Evolutionary conservation across 2,888 invertebrate genomes (phyloP).

Genomic region (Cancer borealis): DNA sequence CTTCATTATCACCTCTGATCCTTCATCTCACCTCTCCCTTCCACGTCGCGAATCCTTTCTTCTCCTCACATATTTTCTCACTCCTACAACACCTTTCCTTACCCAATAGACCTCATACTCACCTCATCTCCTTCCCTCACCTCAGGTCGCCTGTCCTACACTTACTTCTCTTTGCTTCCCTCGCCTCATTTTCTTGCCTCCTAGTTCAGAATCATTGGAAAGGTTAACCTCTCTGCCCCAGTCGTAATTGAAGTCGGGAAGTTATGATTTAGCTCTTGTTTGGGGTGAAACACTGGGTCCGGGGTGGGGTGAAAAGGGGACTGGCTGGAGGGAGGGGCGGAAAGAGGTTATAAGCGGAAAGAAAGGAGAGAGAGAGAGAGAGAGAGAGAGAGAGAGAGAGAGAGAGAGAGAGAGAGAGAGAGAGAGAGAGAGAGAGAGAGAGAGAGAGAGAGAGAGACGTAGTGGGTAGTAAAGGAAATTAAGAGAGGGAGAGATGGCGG

Average conservation of each 20-base stretch:
- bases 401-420: not conserved
- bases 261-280: not conserved
- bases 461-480: too few relatives aligned
- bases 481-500: too few relatives aligned
- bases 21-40: too few relatives aligned
- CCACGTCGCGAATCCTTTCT: too few relatives aligned
- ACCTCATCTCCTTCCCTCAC: not conserved
- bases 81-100: too few relatives aligned
- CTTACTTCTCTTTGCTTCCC: not conserved
- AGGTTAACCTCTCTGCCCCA: not conserved
- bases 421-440: conserved; percentile 20
- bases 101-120: not conserved
- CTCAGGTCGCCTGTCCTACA: not conserved
- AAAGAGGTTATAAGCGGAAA: not conserved
- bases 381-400: not conserved
- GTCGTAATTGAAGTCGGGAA: not conserved
- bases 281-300: not conserved
- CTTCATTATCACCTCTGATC: not conserved
- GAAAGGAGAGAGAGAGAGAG: not conserved
- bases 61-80: not conserved
- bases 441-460: not conserved
- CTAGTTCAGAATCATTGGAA: not conserved
- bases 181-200: not conserved
- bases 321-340: not conserved
- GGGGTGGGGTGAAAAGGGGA: not conserved